These are phyloP conservation scores for Calameuta pallipes DNA, from an alignment of 2,888 invertebrate genomes.

Conservation along the genomic window DNA sequence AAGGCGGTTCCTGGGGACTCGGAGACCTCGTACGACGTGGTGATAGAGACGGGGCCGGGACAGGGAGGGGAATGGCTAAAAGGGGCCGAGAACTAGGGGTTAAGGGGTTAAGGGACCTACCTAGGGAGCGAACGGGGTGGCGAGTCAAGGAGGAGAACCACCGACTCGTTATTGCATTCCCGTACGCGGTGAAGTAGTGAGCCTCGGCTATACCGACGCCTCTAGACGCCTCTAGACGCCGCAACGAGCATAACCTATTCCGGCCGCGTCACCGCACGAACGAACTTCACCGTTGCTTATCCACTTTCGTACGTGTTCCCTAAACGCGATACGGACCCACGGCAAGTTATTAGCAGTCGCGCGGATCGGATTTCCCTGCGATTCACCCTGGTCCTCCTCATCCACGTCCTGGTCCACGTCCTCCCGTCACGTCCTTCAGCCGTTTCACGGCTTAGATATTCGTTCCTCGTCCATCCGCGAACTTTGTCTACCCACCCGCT, in stretches of 20 bases:
- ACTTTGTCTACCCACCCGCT: not conserved
- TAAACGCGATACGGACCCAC: constrained; percentile 49
- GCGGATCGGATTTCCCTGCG: constrained; percentile 34
- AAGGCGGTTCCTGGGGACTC: constrained; percentile 27
- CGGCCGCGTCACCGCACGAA: constrained; percentile 59
- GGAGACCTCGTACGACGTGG: constrained; percentile 32
- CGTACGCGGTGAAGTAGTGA: constrained; percentile 30
- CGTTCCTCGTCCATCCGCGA: not conserved
- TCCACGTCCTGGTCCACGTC: not conserved
- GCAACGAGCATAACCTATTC: constrained; percentile 59
- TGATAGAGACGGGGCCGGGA: not conserved
- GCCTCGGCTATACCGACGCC: constrained; percentile 11
- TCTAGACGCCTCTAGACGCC: constrained; percentile 24
- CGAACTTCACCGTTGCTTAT: constrained; percentile 63
- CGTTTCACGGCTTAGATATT: not conserved
- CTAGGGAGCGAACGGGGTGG: constrained; percentile 25
- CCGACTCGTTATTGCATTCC: constrained; percentile 56
- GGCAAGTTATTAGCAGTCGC: constrained; percentile 38
- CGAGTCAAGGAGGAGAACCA: constrained; percentile 36
- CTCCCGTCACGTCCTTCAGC: not conserved
- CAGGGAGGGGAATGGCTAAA: not conserved
- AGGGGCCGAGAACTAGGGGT: constrained; percentile 10
- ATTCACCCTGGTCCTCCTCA: not conserved
- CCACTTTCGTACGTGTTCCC: constrained; percentile 64
- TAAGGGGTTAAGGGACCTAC: constrained; percentile 13